A percentile compares a stretch with the other conserved stretches of the same genome.
phyloP scores from a whole-genome alignment of 2,113 vertebrate genomes.

The Oncorhynchus masou region DNA sequence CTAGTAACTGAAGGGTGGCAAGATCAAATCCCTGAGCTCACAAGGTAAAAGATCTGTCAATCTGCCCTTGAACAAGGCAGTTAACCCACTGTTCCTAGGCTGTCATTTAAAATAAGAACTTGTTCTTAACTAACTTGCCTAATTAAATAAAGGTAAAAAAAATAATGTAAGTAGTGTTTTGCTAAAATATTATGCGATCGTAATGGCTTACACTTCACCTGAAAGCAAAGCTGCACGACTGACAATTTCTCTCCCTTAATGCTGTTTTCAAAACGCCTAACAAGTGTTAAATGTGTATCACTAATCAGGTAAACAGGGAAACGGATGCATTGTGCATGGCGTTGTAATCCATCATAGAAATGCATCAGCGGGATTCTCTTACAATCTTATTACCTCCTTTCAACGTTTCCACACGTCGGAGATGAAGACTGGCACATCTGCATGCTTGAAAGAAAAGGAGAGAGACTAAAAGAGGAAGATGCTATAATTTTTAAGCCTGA shows the following conservation, averaged over 20 bases:
- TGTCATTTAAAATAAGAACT: no score
- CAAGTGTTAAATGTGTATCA: constrained; percentile 69
- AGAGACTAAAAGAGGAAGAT: constrained; percentile 29
- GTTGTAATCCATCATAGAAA: constrained; percentile 63
- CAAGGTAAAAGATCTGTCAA: no score
- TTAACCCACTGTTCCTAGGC: no score
- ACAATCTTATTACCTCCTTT: constrained; percentile 70
- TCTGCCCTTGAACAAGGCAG: no score
- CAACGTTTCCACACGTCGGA: constrained; percentile 42
- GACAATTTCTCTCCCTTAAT: constrained; percentile 48
- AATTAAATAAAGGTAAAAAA: constrained; percentile 2
- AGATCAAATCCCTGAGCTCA: no score
- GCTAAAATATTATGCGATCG: constrained; percentile 19
- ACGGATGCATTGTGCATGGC: constrained; percentile 51
- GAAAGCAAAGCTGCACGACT: constrained; percentile 45
- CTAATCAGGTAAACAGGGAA: constrained; percentile 65
- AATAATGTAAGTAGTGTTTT: background rate
- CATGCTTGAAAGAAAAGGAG: constrained; percentile 21
- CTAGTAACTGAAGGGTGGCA: no score
- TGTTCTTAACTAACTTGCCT: no score
- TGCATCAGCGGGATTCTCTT: constrained; percentile 57
- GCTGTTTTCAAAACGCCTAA: constrained; percentile 60
- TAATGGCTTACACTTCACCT: constrained; percentile 27
- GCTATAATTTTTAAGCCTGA: constrained; percentile 29
- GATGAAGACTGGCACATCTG: constrained; percentile 47